Evolutionary conservation across 2,113 vertebrate species (phyloP).

Genomic region (Callionymus lyra): DNA sequence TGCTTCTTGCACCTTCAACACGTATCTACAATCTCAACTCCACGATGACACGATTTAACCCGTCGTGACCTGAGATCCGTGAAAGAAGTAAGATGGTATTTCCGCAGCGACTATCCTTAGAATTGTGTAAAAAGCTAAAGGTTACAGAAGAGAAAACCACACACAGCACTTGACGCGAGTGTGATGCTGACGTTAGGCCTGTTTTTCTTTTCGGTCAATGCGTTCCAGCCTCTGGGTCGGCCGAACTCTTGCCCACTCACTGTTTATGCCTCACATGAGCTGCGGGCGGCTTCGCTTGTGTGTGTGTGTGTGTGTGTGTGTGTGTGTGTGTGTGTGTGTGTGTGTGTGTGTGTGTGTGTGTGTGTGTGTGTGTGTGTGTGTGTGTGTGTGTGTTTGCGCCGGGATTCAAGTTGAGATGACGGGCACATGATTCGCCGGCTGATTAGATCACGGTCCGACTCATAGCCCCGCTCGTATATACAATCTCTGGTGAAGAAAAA

Average conservation of each 20-base stretch:
- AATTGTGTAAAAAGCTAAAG: background rate
- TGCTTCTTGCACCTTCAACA: too few relatives aligned
- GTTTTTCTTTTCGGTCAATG: constrained; percentile 14
- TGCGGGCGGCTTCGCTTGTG: constrained; percentile 1
- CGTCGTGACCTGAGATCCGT: too few relatives aligned
- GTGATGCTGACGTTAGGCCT: background rate
- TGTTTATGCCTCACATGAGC: constrained; percentile 3
- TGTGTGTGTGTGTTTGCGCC: background rate
- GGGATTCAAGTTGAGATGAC: constrained; percentile 3
- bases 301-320: background rate
- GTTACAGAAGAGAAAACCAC: background rate
- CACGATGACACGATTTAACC: too few relatives aligned
- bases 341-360: background rate
- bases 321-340: background rate
- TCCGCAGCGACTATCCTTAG: too few relatives aligned
- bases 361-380: background rate
- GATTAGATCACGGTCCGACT: constrained; percentile 6
- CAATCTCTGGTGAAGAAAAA: constrained; percentile 11
- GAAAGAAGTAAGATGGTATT: too few relatives aligned
- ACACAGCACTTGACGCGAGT: constrained; percentile 1
- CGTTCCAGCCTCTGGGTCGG: constrained; percentile 2
- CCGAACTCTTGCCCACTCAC: constrained; percentile 10
- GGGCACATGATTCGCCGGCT: constrained; percentile 1
- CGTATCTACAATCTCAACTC: too few relatives aligned
- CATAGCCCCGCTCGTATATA: background rate